phyloP scores from a whole-genome alignment of 2,888 invertebrate species.

The Hydrotaea cyrtoneurina region DNA sequence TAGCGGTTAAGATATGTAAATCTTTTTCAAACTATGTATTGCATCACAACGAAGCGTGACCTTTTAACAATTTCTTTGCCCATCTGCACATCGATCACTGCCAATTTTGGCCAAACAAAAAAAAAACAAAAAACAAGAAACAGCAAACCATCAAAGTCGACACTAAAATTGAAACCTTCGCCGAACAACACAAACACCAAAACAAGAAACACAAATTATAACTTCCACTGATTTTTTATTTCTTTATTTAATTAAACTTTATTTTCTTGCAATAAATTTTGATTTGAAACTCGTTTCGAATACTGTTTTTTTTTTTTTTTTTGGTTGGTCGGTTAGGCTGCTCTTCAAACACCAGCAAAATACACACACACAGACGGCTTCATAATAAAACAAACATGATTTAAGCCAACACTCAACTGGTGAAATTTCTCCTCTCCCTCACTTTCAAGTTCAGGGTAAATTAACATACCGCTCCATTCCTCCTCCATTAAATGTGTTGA shows the following conservation, averaged over 20 bases:
- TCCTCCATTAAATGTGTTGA: conserved; percentile 1
- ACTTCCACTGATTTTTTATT: conserved; percentile 27
- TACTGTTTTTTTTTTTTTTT: not conserved
- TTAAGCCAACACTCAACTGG: not conserved
- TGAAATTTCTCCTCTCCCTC: conserved; percentile 44
- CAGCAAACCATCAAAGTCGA: not conserved
- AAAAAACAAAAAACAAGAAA: too few species aligned
- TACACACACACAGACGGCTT: not conserved
- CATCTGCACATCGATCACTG: not conserved
- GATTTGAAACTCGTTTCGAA: conserved; percentile 24
- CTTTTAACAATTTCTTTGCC: not conserved
- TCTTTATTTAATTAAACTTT: conserved; percentile 9
- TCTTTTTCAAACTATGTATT: not conserved
- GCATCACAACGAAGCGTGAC: not conserved
- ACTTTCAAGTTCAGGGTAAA: conserved; percentile 59
- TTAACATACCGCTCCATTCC: too few species aligned
- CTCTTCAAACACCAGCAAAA: not conserved
- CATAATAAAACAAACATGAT: not conserved
- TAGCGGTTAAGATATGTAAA: not conserved
- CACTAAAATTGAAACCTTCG: conserved; percentile 15
- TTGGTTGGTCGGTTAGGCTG: not conserved
- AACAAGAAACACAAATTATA: conserved; percentile 12
- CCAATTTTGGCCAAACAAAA: not conserved
- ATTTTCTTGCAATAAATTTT: conserved; percentile 26
- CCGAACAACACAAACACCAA: not conserved